Evolutionary conservation across 2,797 vertebrate genomes (phyloP).

Genomic region (Taeniopygia guttata): DNA sequence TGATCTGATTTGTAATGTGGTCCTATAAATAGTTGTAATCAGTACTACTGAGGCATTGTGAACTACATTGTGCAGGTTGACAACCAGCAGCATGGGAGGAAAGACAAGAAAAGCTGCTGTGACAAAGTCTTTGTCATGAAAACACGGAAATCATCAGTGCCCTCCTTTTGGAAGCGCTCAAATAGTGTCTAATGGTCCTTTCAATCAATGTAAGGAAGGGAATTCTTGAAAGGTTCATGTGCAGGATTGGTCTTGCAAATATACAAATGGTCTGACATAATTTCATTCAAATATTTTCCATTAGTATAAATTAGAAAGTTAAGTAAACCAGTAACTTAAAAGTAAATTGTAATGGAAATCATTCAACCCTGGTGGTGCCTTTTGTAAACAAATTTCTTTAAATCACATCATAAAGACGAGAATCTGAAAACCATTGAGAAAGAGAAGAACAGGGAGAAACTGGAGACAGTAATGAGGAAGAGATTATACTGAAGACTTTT

Average conservation of each 20-base stretch:
- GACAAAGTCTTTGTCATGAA: not conserved
- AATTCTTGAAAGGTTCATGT: constrained; percentile 13
- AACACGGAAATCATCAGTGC: not conserved
- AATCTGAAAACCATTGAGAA: constrained; percentile 36
- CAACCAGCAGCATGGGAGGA: not conserved
- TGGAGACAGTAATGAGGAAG: constrained; percentile 35
- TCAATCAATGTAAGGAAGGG: constrained; percentile 11
- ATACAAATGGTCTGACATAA: constrained; percentile 44
- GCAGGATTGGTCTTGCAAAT: constrained; percentile 50
- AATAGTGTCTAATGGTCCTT: not conserved
- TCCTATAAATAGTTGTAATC: not conserved
- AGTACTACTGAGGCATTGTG: not conserved
- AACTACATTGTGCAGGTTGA: not conserved
- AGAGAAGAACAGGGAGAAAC: constrained; percentile 22
- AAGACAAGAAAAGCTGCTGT: not conserved
- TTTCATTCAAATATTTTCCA: constrained; percentile 57
- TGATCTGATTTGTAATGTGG: not conserved
- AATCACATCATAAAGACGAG: constrained; percentile 34
- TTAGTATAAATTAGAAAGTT: constrained; percentile 61
- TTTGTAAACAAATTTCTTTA: constrained; percentile 65
- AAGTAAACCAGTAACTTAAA: constrained; percentile 36
- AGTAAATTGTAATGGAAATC: constrained; percentile 48
- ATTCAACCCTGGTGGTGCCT: constrained; percentile 17
- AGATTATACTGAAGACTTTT: constrained; percentile 18
- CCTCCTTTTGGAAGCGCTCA: not conserved